Percentiles rank a stretch among this genome's conserved stretches.
Conservation (phyloP, 2,888 invertebrate species). For the Platycheirus rosarum region DNA sequence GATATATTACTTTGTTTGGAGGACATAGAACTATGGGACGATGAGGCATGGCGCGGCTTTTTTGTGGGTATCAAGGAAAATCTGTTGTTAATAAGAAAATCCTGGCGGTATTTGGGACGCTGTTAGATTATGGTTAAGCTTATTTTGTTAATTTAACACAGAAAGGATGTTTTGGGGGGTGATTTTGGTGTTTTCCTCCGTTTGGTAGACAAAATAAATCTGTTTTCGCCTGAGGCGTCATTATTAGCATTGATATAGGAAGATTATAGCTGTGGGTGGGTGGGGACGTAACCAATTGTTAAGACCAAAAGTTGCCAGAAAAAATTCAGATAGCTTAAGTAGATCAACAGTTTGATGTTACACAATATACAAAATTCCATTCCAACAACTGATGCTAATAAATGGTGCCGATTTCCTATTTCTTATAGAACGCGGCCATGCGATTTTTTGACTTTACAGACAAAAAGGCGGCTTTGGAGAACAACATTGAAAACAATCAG, state of each 20-base stretch:
- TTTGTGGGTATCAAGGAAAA: constrained; percentile 46
- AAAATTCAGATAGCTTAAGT: too few species aligned
- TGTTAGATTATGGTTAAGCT: constrained; percentile 71
- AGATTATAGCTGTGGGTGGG: neutral
- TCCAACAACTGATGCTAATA: too few species aligned
- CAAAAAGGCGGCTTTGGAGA: too few species aligned
- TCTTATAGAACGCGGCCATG: too few species aligned
- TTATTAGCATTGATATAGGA: constrained; percentile 23
- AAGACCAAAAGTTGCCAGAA: too few species aligned
- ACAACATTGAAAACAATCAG: too few species aligned
- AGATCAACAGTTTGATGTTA: too few species aligned
- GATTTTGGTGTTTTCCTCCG: neutral
- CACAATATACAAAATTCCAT: too few species aligned
- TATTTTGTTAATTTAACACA: constrained; percentile 71
- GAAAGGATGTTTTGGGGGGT: constrained; percentile 25
- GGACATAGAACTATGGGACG: neutral
- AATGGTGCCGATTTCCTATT: too few species aligned
- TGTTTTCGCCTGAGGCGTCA: constrained; percentile 18
- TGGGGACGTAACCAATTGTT: too few species aligned
- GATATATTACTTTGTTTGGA: constrained; percentile 50
- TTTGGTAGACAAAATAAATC: neutral
- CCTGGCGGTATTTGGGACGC: constrained; percentile 56
- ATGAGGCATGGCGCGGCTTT: neutral
- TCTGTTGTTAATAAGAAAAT: constrained; percentile 63
- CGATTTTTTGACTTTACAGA: too few species aligned